phyloP scores from a whole-genome alignment of 2,797 vertebrate genomes.

The Pteropus rufus region DNA sequence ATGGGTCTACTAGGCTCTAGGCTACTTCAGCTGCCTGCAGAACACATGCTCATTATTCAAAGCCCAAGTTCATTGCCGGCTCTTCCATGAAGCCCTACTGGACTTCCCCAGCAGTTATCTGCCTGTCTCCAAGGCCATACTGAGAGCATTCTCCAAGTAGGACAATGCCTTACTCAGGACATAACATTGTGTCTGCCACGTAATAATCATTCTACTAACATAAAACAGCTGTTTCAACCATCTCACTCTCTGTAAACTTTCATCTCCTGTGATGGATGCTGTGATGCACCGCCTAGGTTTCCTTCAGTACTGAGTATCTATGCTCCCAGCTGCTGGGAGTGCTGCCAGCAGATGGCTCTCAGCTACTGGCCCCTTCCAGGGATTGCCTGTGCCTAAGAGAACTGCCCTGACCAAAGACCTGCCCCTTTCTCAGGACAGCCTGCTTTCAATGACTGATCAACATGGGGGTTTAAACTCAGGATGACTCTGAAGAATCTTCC shows the following conservation, averaged over 20 bases:
- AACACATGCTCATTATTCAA: neutral
- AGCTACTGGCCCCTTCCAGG: neutral
- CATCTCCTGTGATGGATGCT: neutral
- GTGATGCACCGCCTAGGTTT: neutral
- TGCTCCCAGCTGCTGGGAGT: neutral
- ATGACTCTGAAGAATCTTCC: neutral
- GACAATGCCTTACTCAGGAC: neutral
- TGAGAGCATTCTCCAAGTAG: neutral
- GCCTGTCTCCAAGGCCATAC: neutral
- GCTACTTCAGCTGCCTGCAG: neutral
- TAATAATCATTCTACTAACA: neutral
- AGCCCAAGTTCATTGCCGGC: neutral
- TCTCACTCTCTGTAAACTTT: neutral
- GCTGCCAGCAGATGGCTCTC: neutral
- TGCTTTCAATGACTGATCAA: neutral
- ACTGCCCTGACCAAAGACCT: neutral
- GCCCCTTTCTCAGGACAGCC: neutral
- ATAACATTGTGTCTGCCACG: neutral
- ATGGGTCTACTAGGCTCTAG: neutral
- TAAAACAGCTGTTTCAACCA: neutral
- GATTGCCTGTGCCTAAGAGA: neutral
- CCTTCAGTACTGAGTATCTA: neutral
- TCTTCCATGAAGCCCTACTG: neutral
- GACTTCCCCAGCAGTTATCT: neutral
- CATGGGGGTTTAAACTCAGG: neutral